Conservation (phyloP, 2,797 vertebrate species). For the Hoplostethus mediterraneus region DNA sequence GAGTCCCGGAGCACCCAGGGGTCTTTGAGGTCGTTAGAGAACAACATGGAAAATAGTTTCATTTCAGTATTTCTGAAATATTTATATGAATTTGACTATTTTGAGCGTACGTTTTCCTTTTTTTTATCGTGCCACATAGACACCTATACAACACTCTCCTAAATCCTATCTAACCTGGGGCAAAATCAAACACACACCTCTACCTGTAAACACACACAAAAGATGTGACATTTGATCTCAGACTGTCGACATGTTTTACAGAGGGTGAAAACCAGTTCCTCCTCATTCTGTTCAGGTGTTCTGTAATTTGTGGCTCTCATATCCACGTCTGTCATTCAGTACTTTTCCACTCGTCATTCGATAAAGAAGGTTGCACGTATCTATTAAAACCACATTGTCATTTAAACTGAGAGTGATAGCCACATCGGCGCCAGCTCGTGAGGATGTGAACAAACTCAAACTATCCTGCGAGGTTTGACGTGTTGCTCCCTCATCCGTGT, state of each 20-base stretch:
- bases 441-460: not conserved
- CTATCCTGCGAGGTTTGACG: not conserved
- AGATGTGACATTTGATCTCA: slow-evolving; percentile 45
- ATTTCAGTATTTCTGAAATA: not conserved
- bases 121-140: not conserved
- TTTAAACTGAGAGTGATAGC: too few species aligned
- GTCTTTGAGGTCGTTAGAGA: too few species aligned
- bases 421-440: not conserved
- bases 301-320: not conserved
- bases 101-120: not conserved
- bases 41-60: not conserved
- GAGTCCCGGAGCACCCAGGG: too few species aligned
- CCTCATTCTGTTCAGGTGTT: slow-evolving; percentile 62
- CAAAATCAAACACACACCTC: not conserved
- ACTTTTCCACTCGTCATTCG: slow-evolving; percentile 63
- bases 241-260: slow-evolving; percentile 30
- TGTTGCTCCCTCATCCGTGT: not conserved
- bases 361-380: slow-evolving; percentile 8
- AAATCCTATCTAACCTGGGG: too few species aligned
- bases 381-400: slow-evolving; percentile 32
- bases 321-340: slow-evolving; percentile 21
- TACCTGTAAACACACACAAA: slow-evolving; percentile 39
- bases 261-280: slow-evolving; percentile 58
- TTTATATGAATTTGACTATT: not conserved
- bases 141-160: not conserved